Percentiles rank a stretch among this genome's conserved stretches.
These are phyloP conservation scores for Episyrphus balteatus DNA, from an alignment of 1,140 invertebrate genomes.

Conservation along the genomic window DNA sequence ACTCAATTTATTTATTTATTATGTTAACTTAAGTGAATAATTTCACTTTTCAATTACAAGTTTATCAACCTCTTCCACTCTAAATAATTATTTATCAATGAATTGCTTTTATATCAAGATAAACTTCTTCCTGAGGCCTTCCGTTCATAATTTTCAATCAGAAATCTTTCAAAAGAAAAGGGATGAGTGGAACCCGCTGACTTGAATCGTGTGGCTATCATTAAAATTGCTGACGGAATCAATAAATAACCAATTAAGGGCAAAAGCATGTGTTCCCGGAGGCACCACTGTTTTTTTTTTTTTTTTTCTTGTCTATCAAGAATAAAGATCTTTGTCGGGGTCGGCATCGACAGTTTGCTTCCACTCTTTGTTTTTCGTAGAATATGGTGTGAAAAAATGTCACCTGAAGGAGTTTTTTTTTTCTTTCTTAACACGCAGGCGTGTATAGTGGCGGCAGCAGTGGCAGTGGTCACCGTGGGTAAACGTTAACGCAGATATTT, in stretches of 20 bases:
- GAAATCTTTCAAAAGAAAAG: no score
- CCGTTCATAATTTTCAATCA: no score
- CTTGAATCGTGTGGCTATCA: background rate
- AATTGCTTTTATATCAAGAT: no score
- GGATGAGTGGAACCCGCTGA: background rate
- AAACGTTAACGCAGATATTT: background rate
- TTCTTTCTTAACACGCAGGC: background rate
- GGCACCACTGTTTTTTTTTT: background rate
- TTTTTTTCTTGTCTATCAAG: background rate
- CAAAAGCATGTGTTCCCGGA: background rate
- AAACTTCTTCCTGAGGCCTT: no score
- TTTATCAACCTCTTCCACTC: no score
- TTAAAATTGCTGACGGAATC: conserved; percentile 1
- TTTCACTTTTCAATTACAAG: no score
- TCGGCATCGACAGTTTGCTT: background rate
- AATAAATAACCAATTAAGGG: conserved; percentile 1
- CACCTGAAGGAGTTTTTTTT: background rate
- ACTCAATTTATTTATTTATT: no score
- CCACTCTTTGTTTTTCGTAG: background rate
- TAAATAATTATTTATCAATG: no score
- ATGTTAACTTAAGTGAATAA: no score
- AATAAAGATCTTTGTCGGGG: background rate
- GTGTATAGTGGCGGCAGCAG: no score
- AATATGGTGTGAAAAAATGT: no score
- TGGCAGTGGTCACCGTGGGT: background rate